phyloP scores from a whole-genome alignment of 2,113 vertebrate genomes.

The Psettodes erumei region DNA sequence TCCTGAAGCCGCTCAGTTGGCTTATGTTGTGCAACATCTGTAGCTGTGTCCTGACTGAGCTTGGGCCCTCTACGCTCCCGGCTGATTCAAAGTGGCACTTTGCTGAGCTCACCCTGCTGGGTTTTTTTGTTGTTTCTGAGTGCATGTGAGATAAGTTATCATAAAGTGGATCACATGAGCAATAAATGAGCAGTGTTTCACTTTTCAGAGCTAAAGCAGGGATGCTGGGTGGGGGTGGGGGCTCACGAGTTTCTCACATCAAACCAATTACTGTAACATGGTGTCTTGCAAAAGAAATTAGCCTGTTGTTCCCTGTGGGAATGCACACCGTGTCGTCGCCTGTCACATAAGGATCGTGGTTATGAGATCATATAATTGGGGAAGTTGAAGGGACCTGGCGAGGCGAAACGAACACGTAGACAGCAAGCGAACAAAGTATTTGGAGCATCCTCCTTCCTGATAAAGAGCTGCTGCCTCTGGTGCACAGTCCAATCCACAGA shows the following conservation, averaged over 20 bases:
- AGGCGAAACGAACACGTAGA: neutral
- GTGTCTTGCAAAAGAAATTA: constrained; percentile 11
- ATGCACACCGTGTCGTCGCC: neutral
- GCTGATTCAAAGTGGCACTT: constrained; percentile 67
- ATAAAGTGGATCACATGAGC: constrained; percentile 50
- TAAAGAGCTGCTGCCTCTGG: constrained; percentile 13
- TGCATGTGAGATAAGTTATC: constrained; percentile 31
- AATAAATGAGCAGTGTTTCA: constrained; percentile 31
- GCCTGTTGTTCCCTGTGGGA: constrained; percentile 1
- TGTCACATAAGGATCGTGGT: constrained; percentile 31
- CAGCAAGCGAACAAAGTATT: neutral
- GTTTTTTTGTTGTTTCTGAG: no score
- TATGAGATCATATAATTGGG: constrained; percentile 41
- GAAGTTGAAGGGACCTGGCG: neutral
- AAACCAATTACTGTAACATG: constrained; percentile 17
- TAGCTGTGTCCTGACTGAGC: constrained; percentile 28
- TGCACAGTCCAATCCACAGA: neutral
- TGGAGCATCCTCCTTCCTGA: neutral
- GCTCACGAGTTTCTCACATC: constrained; percentile 27
- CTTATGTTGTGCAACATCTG: constrained; percentile 42
- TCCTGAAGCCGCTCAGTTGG: constrained; percentile 13
- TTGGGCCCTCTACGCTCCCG: neutral
- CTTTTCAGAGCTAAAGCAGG: no score
- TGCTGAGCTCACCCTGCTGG: constrained; percentile 64
- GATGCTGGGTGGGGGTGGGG: neutral